These are phyloP conservation scores for Ctenicera cuprea DNA, from an alignment of 2,888 invertebrate species.

Conservation along the genomic window DNA sequence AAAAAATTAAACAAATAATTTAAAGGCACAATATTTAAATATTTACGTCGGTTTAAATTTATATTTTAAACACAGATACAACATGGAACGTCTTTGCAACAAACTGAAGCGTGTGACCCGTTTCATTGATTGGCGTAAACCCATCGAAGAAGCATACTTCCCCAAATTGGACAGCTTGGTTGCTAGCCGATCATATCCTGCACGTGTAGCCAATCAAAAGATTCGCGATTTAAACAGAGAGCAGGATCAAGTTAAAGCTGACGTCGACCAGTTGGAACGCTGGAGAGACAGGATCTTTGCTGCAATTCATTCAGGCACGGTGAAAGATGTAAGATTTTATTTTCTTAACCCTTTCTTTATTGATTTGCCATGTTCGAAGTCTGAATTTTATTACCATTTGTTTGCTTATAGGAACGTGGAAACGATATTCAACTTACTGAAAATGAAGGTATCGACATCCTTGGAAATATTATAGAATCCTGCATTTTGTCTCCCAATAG, in stretches of 20 bases:
- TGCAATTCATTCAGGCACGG: constrained; percentile 80
- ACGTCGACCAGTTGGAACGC: constrained; percentile 82
- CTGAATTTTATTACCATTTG: no score
- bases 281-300: constrained; percentile 85
- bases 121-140: constrained; percentile 79
- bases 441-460: constrained; percentile 82
- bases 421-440: constrained; percentile 78
- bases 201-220: constrained; percentile 77
- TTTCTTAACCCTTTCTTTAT: no score
- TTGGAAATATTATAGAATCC: constrained; percentile 88
- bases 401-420: constrained; percentile 74
- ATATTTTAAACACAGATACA: constrained; percentile 76
- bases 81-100: constrained; percentile 85
- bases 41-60: no score
- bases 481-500: constrained; percentile 82
- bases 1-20: constrained; percentile 1
- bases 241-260: constrained; percentile 79
- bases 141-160: constrained; percentile 88
- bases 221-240: constrained; percentile 81
- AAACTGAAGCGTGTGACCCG: constrained; percentile 78
- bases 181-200: constrained; percentile 85
- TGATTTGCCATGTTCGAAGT: no score
- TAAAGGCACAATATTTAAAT: no score
- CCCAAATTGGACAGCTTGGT: constrained; percentile 88
- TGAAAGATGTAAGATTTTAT: constrained; percentile 74